Conservation (phyloP, 37 sponge, comb jelly and placozoan genomes). For the Hormiphora californensis region DNA sequence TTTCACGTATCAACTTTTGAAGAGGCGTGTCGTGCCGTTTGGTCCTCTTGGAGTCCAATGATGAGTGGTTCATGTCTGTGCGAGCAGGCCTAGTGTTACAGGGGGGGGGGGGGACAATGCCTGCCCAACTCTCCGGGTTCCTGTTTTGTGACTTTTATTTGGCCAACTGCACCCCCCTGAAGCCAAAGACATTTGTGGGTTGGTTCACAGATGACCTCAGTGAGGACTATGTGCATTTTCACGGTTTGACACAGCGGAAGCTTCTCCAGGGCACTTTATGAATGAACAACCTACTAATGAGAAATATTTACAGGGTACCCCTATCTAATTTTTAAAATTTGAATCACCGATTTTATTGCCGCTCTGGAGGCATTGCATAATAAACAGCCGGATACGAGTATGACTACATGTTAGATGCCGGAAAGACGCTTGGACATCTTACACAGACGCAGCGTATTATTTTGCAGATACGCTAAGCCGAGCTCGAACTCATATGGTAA, state of each 20-base stretch:
- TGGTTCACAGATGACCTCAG: neutral
- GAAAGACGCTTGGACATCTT: neutral
- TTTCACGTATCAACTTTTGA: neutral
- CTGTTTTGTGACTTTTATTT: conserved; percentile 5
- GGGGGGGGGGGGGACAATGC: too few relatives aligned
- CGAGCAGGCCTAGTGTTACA: neutral
- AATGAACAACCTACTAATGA: neutral
- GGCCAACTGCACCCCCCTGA: neutral
- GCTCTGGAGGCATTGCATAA: too few relatives aligned
- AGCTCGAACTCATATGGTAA: neutral
- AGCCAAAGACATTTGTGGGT: neutral
- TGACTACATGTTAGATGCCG: too few relatives aligned
- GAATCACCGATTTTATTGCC: too few relatives aligned
- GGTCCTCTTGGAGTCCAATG: neutral
- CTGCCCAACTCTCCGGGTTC: neutral
- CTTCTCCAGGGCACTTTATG: neutral
- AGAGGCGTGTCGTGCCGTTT: neutral
- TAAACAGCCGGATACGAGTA: too few relatives aligned
- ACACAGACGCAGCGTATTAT: neutral
- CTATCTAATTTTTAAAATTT: neutral
- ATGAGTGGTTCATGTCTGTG: neutral
- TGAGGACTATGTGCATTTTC: neutral
- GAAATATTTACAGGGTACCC: neutral
- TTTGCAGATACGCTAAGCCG: neutral
- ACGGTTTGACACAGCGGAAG: neutral